Evolutionary conservation across 2,797 vertebrate genomes (phyloP).

Genomic region (Paedocypris micromegethes): DNA sequence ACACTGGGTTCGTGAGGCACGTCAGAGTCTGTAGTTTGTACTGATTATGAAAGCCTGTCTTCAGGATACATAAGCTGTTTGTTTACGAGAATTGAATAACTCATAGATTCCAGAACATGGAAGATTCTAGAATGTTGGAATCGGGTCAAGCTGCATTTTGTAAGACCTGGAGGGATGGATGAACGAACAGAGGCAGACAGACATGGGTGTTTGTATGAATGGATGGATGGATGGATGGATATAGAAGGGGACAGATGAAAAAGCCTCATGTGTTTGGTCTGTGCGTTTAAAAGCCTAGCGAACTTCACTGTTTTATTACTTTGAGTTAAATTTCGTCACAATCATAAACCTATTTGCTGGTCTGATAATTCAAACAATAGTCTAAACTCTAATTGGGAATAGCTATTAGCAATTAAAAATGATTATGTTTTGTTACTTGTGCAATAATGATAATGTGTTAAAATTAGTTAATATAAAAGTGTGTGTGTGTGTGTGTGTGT

Average conservation of each 20-base stretch:
- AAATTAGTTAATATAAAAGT: too few species aligned
- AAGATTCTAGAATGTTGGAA: too few species aligned
- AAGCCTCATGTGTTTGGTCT: neutral
- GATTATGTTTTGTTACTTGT: too few species aligned
- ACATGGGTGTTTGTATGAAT: too few species aligned
- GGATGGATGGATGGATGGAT: too few species aligned
- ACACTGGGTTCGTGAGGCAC: neutral
- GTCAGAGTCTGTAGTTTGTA: neutral
- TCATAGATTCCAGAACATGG: too few species aligned
- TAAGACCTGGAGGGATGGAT: neutral
- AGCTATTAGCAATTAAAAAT: too few species aligned
- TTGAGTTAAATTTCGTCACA: conserved; percentile 2
- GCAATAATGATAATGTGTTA: too few species aligned
- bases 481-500: too few species aligned
- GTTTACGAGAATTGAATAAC: neutral
- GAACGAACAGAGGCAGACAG: too few species aligned
- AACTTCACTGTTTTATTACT: conserved; percentile 7
- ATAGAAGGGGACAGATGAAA: neutral
- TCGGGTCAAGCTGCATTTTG: too few species aligned
- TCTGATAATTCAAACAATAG: conserved; percentile 2
- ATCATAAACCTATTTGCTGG: conserved; percentile 11
- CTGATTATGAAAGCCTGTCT: neutral
- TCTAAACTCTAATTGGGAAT: neutral
- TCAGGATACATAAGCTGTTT: neutral
- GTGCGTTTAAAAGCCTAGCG: neutral